These are phyloP conservation scores for Notarius quadriscutis DNA, from an alignment of 2,113 vertebrate species.

Conservation along the genomic window DNA sequence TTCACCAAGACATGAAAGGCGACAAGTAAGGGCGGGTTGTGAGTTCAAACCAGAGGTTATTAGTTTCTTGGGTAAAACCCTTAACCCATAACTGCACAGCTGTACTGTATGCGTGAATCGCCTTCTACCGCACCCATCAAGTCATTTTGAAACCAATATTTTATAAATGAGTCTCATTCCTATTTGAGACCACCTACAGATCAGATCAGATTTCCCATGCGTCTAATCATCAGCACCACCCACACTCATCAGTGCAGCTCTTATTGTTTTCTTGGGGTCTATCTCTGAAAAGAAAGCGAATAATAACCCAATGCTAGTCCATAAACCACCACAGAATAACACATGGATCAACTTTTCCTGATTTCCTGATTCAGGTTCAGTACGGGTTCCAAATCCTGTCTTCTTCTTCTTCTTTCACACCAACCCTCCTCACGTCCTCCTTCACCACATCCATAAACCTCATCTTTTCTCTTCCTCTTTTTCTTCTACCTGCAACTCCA, in stretches of 20 bases:
- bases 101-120: background rate
- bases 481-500: too few species aligned
- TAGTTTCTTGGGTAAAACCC: background rate
- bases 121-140: background rate
- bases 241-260: background rate
- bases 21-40: background rate
- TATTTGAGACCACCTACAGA: slow-evolving; percentile 20
- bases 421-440: too few species aligned
- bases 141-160: slow-evolving; percentile 21
- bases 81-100: background rate
- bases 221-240: background rate
- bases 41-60: background rate
- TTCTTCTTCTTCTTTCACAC: too few species aligned
- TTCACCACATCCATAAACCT: too few species aligned
- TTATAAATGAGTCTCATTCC: background rate
- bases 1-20: background rate
- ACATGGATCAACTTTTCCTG: background rate
- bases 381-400: too few species aligned
- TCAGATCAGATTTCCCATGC: background rate
- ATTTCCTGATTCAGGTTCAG: background rate
- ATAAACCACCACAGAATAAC: background rate
- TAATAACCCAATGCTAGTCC: background rate
- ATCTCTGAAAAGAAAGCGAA: too few species aligned
- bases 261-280: background rate
- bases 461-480: too few species aligned